These are phyloP conservation scores for Phortica okadai DNA, from an alignment of 2,888 invertebrate species.

Conservation along the genomic window DNA sequence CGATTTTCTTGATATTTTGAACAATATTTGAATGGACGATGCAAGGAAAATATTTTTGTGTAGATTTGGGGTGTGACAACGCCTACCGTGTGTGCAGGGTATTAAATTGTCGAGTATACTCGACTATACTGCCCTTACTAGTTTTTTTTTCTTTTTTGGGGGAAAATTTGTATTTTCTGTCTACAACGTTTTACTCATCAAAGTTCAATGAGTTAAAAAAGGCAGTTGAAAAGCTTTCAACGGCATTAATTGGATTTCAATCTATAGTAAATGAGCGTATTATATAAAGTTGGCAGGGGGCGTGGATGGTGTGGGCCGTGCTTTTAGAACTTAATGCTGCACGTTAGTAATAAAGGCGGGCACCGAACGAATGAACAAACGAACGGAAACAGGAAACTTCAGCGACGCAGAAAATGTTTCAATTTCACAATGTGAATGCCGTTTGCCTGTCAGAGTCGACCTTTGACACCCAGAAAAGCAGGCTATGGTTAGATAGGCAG, in stretches of 20 bases:
- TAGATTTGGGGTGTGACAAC: too few relatives aligned
- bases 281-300: background rate
- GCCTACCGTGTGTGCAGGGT: too few relatives aligned
- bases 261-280: slow-evolving; percentile 43
- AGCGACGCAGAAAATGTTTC: slow-evolving; percentile 65
- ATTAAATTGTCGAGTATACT: too few relatives aligned
- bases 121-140: too few relatives aligned
- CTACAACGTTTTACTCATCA: slow-evolving; percentile 21
- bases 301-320: background rate
- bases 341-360: slow-evolving; percentile 55
- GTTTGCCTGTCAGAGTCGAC: background rate
- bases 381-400: slow-evolving; percentile 56
- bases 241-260: slow-evolving; percentile 67
- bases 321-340: slow-evolving; percentile 32
- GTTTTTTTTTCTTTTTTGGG: too few relatives aligned
- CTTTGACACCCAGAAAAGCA: slow-evolving; percentile 12
- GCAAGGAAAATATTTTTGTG: too few relatives aligned
- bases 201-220: slow-evolving; percentile 5
- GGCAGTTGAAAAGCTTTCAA: slow-evolving; percentile 47
- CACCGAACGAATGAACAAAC: background rate
- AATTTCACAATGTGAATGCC: slow-evolving; percentile 46
- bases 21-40: too few relatives aligned
- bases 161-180: background rate
- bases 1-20: too few relatives aligned
- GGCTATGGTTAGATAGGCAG: background rate